Conservation (phyloP, 2,797 vertebrate genomes). For the Cercopithecus mitis region DNA sequence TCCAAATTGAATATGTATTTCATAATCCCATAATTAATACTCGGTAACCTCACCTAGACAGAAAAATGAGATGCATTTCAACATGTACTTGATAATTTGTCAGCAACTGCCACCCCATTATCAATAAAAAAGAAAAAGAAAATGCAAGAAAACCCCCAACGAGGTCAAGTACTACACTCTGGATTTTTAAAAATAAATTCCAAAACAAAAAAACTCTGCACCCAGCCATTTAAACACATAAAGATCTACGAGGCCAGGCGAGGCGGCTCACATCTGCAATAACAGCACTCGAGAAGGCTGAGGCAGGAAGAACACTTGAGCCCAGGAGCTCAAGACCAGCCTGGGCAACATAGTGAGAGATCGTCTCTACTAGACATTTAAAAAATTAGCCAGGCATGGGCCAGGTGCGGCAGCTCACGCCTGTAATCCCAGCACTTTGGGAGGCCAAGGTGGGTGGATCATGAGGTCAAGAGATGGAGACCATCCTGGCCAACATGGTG, state of each 20-base stretch:
- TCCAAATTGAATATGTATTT: background rate
- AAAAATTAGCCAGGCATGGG: background rate
- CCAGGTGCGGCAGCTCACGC: background rate
- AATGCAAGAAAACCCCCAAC: background rate
- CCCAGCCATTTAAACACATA: background rate
- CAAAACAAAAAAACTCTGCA: background rate
- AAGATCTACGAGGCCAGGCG: background rate
- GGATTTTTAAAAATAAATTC: background rate
- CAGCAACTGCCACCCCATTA: background rate
- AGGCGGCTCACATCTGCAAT: background rate
- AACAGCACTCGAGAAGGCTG: background rate
- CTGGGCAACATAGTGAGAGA: background rate
- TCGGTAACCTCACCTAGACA: background rate
- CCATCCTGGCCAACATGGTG: background rate
- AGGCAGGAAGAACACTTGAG: background rate
- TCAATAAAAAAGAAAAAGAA: background rate
- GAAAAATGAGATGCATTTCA: constrained; percentile 16
- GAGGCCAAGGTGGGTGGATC: background rate
- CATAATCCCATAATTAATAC: background rate
- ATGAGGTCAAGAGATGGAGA: background rate
- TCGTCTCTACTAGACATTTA: background rate
- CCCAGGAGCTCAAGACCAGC: background rate
- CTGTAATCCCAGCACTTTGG: background rate
- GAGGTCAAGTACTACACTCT: background rate
- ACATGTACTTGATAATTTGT: background rate